These are phyloP conservation scores for Mormyrus proboscirostris DNA, from an alignment of 2,797 vertebrate species.

Conservation along the genomic window DNA sequence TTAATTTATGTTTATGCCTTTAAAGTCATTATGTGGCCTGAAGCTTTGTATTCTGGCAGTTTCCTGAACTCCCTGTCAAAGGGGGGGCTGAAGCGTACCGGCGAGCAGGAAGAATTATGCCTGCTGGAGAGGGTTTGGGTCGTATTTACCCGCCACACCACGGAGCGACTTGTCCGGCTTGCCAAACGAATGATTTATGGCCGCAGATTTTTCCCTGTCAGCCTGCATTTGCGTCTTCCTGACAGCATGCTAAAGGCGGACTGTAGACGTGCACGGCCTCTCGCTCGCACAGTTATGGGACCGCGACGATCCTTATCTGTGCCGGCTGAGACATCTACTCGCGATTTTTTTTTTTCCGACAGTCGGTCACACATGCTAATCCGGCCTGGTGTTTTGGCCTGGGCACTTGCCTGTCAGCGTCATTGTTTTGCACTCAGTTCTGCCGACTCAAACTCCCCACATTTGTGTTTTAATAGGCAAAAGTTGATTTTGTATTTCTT, in stretches of 20 bases:
- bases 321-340: not conserved
- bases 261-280: not conserved
- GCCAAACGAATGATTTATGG: constrained; percentile 26
- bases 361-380: constrained; percentile 15
- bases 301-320: constrained; percentile 21
- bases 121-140: not conserved
- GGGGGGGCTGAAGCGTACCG: not conserved
- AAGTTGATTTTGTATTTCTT: constrained; percentile 21
- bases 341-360: not conserved
- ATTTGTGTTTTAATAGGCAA: constrained; percentile 25
- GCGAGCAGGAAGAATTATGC: not conserved
- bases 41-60: not conserved
- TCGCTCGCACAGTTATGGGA: not conserved
- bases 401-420: constrained; percentile 27
- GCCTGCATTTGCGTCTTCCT: constrained; percentile 6
- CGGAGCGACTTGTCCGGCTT: constrained; percentile 13
- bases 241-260: not conserved
- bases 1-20: not conserved
- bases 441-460: not conserved
- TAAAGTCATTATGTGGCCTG: not conserved
- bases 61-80: not conserved
- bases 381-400: not conserved
- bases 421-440: constrained; percentile 15
- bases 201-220: constrained; percentile 8
- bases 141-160: not conserved